Evolutionary conservation across 2,113 vertebrate species (phyloP).

Genomic region (Pomatostomus ruficeps): DNA sequence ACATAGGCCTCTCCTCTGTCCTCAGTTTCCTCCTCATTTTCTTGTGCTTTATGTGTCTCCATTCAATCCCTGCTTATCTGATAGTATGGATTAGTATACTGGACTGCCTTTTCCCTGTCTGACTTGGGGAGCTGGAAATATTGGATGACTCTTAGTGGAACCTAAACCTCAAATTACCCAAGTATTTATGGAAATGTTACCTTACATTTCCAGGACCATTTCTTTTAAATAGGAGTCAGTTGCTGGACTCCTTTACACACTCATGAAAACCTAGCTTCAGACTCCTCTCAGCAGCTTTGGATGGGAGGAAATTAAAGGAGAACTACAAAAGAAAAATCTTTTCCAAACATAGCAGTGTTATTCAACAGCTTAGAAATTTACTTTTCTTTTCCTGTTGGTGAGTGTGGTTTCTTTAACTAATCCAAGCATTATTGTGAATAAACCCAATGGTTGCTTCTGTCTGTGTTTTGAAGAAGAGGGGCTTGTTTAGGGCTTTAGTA

Average conservation of each 20-base stretch:
- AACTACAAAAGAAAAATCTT: slow-evolving; percentile 42
- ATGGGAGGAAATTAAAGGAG: slow-evolving; percentile 44
- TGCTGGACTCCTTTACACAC: background rate
- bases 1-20: background rate
- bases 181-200: slow-evolving; percentile 13
- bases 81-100: background rate
- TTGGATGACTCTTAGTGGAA: background rate
- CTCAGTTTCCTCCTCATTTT: background rate
- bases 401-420: slow-evolving; percentile 50
- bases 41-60: background rate
- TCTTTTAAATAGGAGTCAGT: slow-evolving; percentile 22
- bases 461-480: slow-evolving; percentile 14
- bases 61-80: background rate
- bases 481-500: slow-evolving; percentile 7
- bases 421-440: slow-evolving; percentile 31
- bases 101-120: background rate
- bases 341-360: slow-evolving; percentile 49
- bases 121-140: background rate
- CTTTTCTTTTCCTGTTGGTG: slow-evolving; percentile 31
- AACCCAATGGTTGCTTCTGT: background rate
- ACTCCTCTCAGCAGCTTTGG: slow-evolving; percentile 4
- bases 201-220: slow-evolving; percentile 15
- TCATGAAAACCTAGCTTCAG: slow-evolving; percentile 16
- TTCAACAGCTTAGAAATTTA: slow-evolving; percentile 51
- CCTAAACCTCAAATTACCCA: slow-evolving; percentile 6